Evolutionary conservation across 2,797 vertebrate genomes (phyloP).

Genomic region (Synanceia verrucosa): DNA sequence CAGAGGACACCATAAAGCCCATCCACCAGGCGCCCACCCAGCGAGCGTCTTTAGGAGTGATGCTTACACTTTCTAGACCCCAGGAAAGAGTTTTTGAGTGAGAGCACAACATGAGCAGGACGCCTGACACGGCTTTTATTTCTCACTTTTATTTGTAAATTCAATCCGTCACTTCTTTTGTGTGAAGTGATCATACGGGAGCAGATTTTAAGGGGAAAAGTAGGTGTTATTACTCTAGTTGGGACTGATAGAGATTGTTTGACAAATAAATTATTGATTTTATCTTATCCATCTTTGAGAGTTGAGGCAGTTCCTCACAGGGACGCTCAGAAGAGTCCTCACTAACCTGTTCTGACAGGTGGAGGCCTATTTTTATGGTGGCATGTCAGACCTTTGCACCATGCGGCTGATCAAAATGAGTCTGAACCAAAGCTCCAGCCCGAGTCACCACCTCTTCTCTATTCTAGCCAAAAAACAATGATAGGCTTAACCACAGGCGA

Average conservation of each 20-base stretch:
- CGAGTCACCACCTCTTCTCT: background rate
- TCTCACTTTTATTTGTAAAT: background rate
- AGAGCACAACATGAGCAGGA: background rate
- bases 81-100: background rate
- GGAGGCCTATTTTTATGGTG: constrained; percentile 12
- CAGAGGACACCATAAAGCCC: constrained; percentile 86
- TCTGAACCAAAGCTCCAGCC: constrained; percentile 1
- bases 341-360: constrained; percentile 20
- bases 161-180: background rate
- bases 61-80: constrained; percentile 83
- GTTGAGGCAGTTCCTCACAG: background rate
- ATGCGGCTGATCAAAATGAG: constrained; percentile 11
- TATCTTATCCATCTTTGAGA: background rate
- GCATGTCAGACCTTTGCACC: constrained; percentile 11
- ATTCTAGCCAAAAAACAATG: background rate
- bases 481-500: background rate
- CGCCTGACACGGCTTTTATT: background rate
- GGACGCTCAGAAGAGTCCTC: background rate
- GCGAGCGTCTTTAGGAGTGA: constrained; percentile 84
- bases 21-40: constrained; percentile 94
- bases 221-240: too few relatives aligned
- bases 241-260: constrained; percentile 6
- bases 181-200: background rate
- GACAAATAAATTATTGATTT: constrained; percentile 21
- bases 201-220: background rate